Base-by-base conservation (phyloP, 2,797 vertebrate species). In the Harpagifer antarcticus region DNA sequence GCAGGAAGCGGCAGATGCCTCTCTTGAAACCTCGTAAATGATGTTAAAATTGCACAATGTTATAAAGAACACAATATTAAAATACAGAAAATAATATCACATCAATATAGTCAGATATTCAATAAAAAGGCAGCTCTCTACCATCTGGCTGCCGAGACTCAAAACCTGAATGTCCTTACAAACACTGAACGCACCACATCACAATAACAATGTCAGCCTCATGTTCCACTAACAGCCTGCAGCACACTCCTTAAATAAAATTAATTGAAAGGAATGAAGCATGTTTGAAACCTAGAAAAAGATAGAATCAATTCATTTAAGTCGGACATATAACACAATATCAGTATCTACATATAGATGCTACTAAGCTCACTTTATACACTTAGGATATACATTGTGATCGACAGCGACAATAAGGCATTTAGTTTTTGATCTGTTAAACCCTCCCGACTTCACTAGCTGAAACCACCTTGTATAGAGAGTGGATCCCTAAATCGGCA, bases 401-500 rank as follows among this genome's bases (percentile, higher is more conserved):
- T 68, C 19, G 5, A 20, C 37, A 17, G 44, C 19, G 12, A 31
- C 2, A 2, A n/a, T 68, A 2, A 72, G 40, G n/a, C 15, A 58
- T n/a, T 44, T 17, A 2, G 0, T 40, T 20, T 45, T 20, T 65
- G 52, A n/a, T 67, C 31, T 19, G 9, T 48, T n/a, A 12, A 23
- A 42, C 9, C 11, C 55, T 69, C 52, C 53, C 13, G 31, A 68
- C 40, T 68, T 15, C 48, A 65, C 31, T 50, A 49, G 55, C 52
- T 74, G 15, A 62, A 67, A 44, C 49, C 48, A 72, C 61, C 13
- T 14, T 42, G 14, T 20, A 23, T 56, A 49, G 53, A 60, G 42
- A 33, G 11, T 33, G 3, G 15, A 44, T 76, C 65, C 68, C 48
- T 48, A 10, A 80, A 80, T 59, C 64, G 61, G 47, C 47, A 73